Conservation (phyloP, 2,113 vertebrate genomes). For the Ictalurus furcatus region DNA sequence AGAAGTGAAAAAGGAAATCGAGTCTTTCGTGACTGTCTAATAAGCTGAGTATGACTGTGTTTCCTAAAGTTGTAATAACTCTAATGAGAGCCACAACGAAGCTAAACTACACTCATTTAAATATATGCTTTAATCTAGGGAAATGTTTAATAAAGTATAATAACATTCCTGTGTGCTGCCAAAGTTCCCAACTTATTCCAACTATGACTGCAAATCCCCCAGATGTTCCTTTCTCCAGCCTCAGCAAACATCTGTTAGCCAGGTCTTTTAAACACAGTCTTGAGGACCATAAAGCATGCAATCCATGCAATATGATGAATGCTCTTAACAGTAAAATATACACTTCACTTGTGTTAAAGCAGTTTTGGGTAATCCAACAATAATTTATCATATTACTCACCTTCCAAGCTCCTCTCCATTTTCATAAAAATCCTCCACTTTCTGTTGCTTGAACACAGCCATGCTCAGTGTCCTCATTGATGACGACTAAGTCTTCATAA, state of each 20-base stretch:
- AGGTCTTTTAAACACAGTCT: slow-evolving; percentile 24
- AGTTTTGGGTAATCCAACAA: neutral
- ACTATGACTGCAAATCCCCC: neutral
- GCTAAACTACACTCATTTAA: neutral
- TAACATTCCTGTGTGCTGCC: neutral
- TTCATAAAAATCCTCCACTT: slow-evolving; percentile 90
- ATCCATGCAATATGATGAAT: neutral
- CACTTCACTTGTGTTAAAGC: neutral
- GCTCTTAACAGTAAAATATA: neutral
- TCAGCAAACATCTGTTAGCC: slow-evolving; percentile 56
- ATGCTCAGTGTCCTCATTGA: slow-evolving; percentile 85
- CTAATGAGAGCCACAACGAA: too few species aligned
- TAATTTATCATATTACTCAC: slow-evolving; percentile 69
- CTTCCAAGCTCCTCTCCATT: slow-evolving; percentile 89
- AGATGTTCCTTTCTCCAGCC: slow-evolving; percentile 49
- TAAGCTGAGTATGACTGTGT: neutral
- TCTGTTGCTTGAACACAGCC: slow-evolving; percentile 93
- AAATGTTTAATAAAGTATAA: neutral
- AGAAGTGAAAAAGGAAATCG: neutral
- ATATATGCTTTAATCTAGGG: neutral
- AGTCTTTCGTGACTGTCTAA: neutral
- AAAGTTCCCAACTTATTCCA: slow-evolving; percentile 9
- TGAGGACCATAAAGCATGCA: slow-evolving; percentile 20
- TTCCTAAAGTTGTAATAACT: neutral
- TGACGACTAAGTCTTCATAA: slow-evolving; percentile 52